Evolutionary conservation across 2,888 invertebrate species (phyloP).

Genomic region (Cosmia pyralina): DNA sequence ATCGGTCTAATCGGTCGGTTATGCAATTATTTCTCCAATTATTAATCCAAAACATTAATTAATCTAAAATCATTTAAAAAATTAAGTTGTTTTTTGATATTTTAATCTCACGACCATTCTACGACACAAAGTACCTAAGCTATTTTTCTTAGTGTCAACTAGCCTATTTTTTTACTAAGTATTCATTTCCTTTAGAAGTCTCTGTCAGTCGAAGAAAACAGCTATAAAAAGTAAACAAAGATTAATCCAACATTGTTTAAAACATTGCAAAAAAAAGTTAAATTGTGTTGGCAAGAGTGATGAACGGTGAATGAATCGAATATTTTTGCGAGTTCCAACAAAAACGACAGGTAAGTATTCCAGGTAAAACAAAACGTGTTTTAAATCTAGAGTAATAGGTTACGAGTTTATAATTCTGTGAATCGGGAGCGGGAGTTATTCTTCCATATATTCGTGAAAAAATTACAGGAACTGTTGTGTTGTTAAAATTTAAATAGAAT

Average conservation of each 20-base stretch:
- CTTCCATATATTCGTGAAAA: not conserved
- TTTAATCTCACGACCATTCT: no score
- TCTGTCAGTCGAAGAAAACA: not conserved
- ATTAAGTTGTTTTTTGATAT: no score
- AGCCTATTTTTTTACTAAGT: no score
- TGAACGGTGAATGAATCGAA: conserved; percentile 5
- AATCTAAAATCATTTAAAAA: no score
- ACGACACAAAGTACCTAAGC: no score
- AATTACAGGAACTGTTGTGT: not conserved
- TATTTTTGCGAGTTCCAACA: conserved; percentile 8
- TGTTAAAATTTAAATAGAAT: not conserved
- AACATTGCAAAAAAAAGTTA: not conserved
- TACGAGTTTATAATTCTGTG: conserved; percentile 1
- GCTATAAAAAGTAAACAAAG: not conserved
- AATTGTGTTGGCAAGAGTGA: not conserved
- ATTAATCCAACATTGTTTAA: conserved; percentile 6
- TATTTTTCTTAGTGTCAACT: no score
- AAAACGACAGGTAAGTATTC: conserved; percentile 7
- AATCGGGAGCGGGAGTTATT: not conserved
- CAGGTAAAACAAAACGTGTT: conserved; percentile 20
- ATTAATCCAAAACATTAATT: no score
- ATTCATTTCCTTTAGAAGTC: not conserved
- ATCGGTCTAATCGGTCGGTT: no score
- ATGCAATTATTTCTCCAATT: no score
- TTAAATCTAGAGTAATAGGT: not conserved